Evolutionary conservation across 2,113 vertebrate species (phyloP).

Genomic region (Castor canadensis): DNA sequence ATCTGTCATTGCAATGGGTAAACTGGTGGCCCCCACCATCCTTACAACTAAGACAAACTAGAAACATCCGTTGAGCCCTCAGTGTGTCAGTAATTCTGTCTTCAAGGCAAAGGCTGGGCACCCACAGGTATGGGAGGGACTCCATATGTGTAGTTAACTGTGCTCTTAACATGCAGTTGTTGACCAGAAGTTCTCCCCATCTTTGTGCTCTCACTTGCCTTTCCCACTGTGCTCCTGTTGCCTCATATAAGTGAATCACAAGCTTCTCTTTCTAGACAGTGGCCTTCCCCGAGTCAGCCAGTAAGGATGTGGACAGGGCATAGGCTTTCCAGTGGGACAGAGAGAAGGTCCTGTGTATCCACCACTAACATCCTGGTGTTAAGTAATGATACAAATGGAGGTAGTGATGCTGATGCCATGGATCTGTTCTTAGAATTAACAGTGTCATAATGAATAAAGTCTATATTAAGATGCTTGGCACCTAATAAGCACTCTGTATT

Average conservation of each 20-base stretch:
- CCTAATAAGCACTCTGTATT: not conserved
- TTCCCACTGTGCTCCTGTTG: not conserved
- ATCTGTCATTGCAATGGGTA: not conserved
- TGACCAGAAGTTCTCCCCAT: not conserved
- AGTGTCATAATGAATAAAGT: accelerated
- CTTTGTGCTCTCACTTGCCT: not conserved
- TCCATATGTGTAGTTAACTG: accelerated
- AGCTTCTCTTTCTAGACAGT: not conserved
- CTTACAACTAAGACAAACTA: not conserved
- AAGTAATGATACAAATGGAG: not conserved
- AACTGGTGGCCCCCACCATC: not conserved
- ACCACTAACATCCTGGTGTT: no score
- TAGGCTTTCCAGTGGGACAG: not conserved
- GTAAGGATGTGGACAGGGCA: not conserved
- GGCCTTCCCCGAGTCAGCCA: not conserved
- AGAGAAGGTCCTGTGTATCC: no score
- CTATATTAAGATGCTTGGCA: not conserved
- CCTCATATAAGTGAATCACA: not conserved
- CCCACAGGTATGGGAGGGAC: no score
- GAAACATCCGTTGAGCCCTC: not conserved
- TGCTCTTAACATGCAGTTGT: not conserved
- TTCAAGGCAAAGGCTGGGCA: not conserved
- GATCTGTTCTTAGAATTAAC: not conserved
- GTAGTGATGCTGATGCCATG: not conserved
- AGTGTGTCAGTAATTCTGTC: not conserved